Evolutionary conservation across 2,888 invertebrate genomes (phyloP).

Genomic region (Zygothrica quintamaculata): DNA sequence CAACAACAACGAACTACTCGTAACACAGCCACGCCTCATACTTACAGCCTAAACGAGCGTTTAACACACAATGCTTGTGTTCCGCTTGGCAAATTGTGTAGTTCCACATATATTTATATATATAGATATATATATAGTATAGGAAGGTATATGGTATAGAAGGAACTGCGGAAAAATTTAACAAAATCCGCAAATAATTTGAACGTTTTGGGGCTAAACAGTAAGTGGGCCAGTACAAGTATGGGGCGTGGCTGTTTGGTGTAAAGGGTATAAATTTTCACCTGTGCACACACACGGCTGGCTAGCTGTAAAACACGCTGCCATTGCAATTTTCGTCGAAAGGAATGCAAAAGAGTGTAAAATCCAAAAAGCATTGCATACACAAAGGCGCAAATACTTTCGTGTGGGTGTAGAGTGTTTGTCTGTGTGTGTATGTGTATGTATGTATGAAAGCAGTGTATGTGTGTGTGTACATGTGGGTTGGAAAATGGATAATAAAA

Average conservation of each 20-base stretch:
- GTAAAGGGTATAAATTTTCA: constrained; percentile 58
- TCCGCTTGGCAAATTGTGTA: constrained; percentile 40
- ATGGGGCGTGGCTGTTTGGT: constrained; percentile 18
- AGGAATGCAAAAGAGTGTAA: constrained; percentile 75
- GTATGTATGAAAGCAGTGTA: constrained; percentile 18
- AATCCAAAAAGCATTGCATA: constrained; percentile 55
- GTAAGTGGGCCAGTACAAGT: constrained; percentile 23
- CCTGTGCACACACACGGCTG: constrained; percentile 40
- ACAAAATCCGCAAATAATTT: constrained; percentile 78
- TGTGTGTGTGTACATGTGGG: constrained; percentile 29
- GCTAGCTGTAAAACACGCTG: constrained; percentile 64
- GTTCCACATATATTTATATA: constrained; percentile 20
- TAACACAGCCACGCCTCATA: neutral
- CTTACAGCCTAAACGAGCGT: constrained; percentile 44
- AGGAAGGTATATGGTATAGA: constrained; percentile 19
- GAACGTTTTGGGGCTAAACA: constrained; percentile 40
- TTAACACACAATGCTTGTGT: constrained; percentile 48
- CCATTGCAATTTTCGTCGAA: constrained; percentile 66
- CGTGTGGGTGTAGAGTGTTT: neutral
- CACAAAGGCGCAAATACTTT: constrained; percentile 31
- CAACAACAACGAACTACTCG: too few species aligned
- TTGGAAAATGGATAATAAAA: constrained; percentile 77
- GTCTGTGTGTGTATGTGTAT: constrained; percentile 12
- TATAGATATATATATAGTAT: constrained; percentile 16
- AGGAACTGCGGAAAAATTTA: constrained; percentile 53